These are phyloP conservation scores for Oryzaephilus surinamensis DNA, from an alignment of 1,140 invertebrate species.

Conservation along the genomic window DNA sequence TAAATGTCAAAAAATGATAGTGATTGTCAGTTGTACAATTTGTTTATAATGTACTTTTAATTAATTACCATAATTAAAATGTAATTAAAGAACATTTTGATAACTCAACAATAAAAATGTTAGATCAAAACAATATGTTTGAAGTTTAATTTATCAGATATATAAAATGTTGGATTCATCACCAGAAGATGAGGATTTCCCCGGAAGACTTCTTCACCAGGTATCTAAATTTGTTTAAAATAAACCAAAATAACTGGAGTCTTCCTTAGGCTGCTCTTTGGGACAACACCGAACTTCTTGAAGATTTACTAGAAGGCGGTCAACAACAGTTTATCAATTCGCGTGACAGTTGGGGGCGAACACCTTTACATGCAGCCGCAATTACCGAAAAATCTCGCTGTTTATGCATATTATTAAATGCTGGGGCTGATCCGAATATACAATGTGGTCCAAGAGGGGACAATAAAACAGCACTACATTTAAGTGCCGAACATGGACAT, in stretches of 20 bases:
- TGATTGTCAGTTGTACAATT: too few species aligned
- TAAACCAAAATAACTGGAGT: not conserved
- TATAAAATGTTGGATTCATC: conserved; percentile 53
- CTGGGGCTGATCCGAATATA: conserved; percentile 64
- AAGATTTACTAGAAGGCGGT: conserved; percentile 69
- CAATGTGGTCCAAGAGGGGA: conserved; percentile 54
- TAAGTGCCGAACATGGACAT: conserved; percentile 71
- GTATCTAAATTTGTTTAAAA: conserved; percentile 33
- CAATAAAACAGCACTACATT: conserved; percentile 59
- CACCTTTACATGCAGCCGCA: conserved; percentile 75
- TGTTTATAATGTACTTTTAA: too few species aligned
- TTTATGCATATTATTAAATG: conserved; percentile 57
- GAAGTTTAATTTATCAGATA: too few species aligned
- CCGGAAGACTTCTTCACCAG: conserved; percentile 66
- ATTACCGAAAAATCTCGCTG: conserved; percentile 78
- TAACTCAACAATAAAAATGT: too few species aligned
- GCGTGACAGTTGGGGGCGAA: conserved; percentile 66
- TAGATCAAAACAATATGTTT: too few species aligned
- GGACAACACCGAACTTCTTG: conserved; percentile 80
- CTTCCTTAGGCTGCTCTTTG: conserved; percentile 66
- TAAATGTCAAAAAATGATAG: too few species aligned
- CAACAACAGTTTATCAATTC: conserved; percentile 57
- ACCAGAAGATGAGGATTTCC: conserved; percentile 70
- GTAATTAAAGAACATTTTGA: too few species aligned
- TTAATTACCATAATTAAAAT: too few species aligned